Conservation (phyloP, 2,888 invertebrate genomes). For the Macaria liturata region DNA sequence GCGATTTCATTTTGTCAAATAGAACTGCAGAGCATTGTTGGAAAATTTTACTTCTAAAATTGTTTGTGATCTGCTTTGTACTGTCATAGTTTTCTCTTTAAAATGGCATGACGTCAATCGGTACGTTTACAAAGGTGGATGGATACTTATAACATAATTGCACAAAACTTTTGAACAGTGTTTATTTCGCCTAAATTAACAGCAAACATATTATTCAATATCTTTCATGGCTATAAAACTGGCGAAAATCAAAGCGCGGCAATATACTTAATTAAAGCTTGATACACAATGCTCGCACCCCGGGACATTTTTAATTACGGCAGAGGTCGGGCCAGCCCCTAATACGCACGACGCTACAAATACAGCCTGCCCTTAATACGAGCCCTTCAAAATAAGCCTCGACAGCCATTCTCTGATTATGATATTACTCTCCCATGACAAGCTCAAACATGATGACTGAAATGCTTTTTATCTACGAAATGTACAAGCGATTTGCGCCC, state of each 20-base stretch:
- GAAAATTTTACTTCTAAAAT: conserved; percentile 7
- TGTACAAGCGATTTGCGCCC: conserved; percentile 54
- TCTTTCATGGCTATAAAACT: background rate
- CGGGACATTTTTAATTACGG: conserved; percentile 22
- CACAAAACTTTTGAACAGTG: no score
- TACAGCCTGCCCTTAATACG: conserved; percentile 16
- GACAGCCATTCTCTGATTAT: conserved; percentile 26
- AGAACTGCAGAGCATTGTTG: conserved; percentile 9
- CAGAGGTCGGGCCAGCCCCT: conserved; percentile 7
- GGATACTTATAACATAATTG: no score
- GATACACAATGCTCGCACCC: conserved; percentile 17
- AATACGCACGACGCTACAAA: conserved; percentile 16
- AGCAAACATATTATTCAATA: no score
- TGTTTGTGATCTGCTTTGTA: conserved; percentile 9
- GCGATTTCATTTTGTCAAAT: conserved; percentile 20
- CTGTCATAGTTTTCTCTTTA: conserved; percentile 7
- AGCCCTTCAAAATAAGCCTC: conserved; percentile 22
- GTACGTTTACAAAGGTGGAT: no score
- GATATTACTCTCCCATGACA: conserved; percentile 27
- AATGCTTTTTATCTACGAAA: conserved; percentile 36
- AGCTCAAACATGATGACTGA: conserved; percentile 24
- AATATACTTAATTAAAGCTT: conserved; percentile 16
- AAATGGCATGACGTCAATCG: background rate
- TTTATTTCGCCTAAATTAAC: no score
- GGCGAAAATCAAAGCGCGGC: conserved; percentile 4